Base-by-base conservation (phyloP, 2,797 vertebrate genomes). In the Cephalopachus bancanus region DNA sequence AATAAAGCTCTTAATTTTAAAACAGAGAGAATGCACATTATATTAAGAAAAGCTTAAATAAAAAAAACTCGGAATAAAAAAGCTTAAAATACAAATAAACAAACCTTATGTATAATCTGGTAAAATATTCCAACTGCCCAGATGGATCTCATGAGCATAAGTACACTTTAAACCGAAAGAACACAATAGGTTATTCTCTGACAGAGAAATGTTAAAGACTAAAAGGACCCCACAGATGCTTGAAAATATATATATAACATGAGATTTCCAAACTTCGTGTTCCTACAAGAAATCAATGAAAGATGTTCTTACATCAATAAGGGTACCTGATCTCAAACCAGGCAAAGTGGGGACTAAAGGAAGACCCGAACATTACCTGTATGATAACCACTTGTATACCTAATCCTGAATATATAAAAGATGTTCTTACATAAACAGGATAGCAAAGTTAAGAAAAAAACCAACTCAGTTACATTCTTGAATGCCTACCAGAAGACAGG, bases 201-300 rank as follows among this genome's bases (percentile, higher is more conserved):
- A 59, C 37, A 44, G 44, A 44, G 44, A 79, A 64, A 65, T 76
- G 9, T 84, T 89, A 59, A 17, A 62, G 9, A 15, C 4, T 30
- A 26, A 81, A 85, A 44, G 24, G 55, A 65, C 67, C 8, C 44
- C 28, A n/a, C 1, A 62, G 16, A 8, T 75, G 7, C 74, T 67
- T 26, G 4, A 44, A 44, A 44, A 44, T 44, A 44, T 44, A 44
- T 44, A 44, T 28, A 16, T 20, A 49, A 89, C 64, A 64, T 37
- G 88, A 88, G 62, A 93, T 81, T 85, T 85, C 60, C 81, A 71
- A 79, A 71, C 17, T 55, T 86, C 86, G 19, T 83, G 26, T 83
- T 92, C 7, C 33, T 67, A 6, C 4, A 86, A 37, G 22, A 89
- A 60, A 9, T 85, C 14, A 76, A 55, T 15, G 74, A 62, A 79